Conservation (phyloP, 2,888 invertebrate species). For the Hydrotaea cyrtoneurina region DNA sequence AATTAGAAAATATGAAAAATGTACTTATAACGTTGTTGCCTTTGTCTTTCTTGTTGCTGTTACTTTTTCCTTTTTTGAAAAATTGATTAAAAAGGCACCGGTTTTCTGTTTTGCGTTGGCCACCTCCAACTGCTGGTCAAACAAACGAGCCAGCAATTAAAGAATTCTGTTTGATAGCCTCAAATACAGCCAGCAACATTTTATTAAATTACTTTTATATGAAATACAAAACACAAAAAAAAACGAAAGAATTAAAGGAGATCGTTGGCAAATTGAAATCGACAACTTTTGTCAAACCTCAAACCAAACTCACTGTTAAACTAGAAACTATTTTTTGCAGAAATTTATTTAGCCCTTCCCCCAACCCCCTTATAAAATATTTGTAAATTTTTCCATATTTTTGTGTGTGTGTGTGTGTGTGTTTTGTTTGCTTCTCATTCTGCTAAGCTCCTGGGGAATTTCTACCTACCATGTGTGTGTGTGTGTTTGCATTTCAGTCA, state of each 20-base stretch:
- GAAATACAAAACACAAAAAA: slow-evolving; percentile 17
- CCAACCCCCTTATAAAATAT: too few species aligned
- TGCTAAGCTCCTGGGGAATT: background rate
- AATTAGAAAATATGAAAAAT: slow-evolving; percentile 68
- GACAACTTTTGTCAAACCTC: background rate
- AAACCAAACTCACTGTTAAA: background rate
- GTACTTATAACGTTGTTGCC: slow-evolving; percentile 20
- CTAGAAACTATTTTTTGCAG: background rate
- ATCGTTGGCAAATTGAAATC: background rate
- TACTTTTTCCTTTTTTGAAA: too few species aligned
- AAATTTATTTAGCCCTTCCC: background rate
- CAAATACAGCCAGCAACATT: slow-evolving; percentile 16
- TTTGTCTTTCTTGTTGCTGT: slow-evolving; percentile 44
- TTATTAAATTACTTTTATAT: slow-evolving; percentile 37
- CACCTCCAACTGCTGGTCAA: too few species aligned
- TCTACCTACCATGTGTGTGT: background rate
- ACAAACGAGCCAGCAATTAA: slow-evolving; percentile 59
- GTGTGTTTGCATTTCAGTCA: slow-evolving; percentile 49
- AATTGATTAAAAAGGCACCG: slow-evolving; percentile 58
- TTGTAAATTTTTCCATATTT: too few species aligned
- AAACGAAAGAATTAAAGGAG: background rate
- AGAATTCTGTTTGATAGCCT: slow-evolving; percentile 42
- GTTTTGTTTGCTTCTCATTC: background rate
- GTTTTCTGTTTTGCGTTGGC: background rate
- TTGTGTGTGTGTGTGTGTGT: too few species aligned